Percentiles rank a stretch among this genome's conserved stretches.
These are phyloP conservation scores for Balanococcus diminutus DNA, from an alignment of 2,888 invertebrate genomes.

Conservation along the genomic window DNA sequence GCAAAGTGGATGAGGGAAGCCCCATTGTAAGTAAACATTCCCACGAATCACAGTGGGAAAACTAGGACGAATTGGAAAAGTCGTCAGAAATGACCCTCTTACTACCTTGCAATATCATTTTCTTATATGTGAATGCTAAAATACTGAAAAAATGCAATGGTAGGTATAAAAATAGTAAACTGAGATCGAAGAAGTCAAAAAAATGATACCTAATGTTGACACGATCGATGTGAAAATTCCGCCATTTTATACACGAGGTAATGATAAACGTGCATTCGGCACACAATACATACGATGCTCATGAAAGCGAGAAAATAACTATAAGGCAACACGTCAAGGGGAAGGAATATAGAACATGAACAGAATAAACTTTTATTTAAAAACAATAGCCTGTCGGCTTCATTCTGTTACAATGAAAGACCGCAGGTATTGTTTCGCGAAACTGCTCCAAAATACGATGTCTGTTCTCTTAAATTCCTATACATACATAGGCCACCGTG, in stretches of 20 bases:
- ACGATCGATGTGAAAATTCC: background rate
- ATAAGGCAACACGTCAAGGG: conserved; percentile 2
- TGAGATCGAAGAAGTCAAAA: too few species aligned
- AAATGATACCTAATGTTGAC: background rate
- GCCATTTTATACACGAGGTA: background rate
- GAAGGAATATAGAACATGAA: background rate
- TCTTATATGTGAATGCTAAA: too few species aligned
- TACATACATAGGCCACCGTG: background rate
- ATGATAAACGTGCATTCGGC: background rate
- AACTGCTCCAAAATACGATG: conserved; percentile 43
- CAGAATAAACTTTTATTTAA: conserved; percentile 49
- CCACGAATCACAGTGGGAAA: too few species aligned
- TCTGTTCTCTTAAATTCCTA: conserved; percentile 15
- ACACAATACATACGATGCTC: conserved; percentile 7
- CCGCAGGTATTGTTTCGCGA: conserved; percentile 48
- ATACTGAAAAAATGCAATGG: too few species aligned
- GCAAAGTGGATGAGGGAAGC: too few species aligned
- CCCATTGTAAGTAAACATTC: too few species aligned
- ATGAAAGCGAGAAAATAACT: conserved; percentile 23
- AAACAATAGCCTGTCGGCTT: conserved; percentile 50
- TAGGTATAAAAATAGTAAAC: too few species aligned
- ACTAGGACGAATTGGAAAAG: too few species aligned
- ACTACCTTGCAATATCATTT: too few species aligned
- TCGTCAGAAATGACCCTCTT: too few species aligned
- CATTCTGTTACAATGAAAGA: conserved; percentile 47